Conservation (phyloP, 1,140 invertebrate genomes). For the Drosophila navojoa region DNA sequence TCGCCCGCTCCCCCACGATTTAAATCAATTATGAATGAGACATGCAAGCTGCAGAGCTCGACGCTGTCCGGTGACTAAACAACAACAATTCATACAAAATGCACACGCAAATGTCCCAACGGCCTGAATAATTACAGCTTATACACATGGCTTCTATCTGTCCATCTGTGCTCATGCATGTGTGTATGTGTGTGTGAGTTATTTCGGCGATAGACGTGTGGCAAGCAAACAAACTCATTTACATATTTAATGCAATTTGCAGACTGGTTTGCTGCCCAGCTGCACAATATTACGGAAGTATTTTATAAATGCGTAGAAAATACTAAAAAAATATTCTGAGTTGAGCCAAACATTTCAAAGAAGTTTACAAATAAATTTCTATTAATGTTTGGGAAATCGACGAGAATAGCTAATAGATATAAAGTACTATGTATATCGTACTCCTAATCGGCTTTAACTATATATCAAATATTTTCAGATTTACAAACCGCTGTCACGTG, state of each 20-base stretch:
- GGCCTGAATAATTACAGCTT: conserved; percentile 70
- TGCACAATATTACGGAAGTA: conserved; percentile 70
- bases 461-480: conserved; percentile 7
- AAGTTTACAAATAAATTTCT: too few relatives aligned
- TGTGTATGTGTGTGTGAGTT: neutral
- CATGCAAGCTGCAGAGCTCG: conserved; percentile 53
- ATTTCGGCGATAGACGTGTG: conserved; percentile 32
- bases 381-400: too few relatives aligned
- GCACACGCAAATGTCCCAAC: conserved; percentile 63
- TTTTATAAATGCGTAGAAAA: conserved; percentile 14
- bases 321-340: neutral
- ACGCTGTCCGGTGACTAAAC: conserved; percentile 22
- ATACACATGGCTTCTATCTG: conserved; percentile 14
- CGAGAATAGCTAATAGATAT: too few relatives aligned
- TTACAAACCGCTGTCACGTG: conserved; percentile 49
- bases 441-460: conserved; percentile 55
- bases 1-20: conserved; percentile 15
- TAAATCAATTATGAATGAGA: conserved; percentile 75
- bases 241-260: conserved; percentile 79
- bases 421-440: neutral
- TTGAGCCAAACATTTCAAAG: too few relatives aligned
- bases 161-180: conserved; percentile 1
- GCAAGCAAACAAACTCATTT: conserved; percentile 80
- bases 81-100: conserved; percentile 66
- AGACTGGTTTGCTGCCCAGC: conserved; percentile 58